A percentile compares a stretch with the other conserved stretches of the same genome.
Conservation (phyloP, 2,113 vertebrate species). For the Charina bottae region DNA sequence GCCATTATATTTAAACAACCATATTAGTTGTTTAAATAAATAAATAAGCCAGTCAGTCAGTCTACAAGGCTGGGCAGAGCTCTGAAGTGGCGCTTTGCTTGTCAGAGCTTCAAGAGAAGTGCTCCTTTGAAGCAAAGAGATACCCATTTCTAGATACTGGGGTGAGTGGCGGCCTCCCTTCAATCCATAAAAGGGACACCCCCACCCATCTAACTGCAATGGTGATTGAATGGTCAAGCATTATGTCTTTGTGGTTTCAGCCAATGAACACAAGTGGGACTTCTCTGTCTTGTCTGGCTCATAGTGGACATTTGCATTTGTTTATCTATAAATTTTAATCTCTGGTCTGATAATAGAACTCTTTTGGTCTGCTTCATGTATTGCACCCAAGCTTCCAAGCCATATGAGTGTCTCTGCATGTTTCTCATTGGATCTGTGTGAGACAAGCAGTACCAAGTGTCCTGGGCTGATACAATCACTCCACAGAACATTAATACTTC, state of each 20-base stretch:
- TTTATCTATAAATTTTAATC: not conserved
- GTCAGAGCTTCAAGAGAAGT: not conserved
- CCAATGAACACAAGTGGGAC: not conserved
- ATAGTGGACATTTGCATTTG: not conserved
- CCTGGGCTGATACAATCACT: not conserved
- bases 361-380: not conserved
- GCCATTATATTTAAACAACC: not conserved
- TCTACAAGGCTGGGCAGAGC: not conserved
- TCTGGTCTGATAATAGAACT: too few relatives aligned
- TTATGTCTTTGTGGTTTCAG: not conserved
- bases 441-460: not conserved
- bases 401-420: not conserved
- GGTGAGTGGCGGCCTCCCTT: not conserved
- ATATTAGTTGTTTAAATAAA: not conserved
- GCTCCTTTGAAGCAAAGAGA: not conserved
- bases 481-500: not conserved
- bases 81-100: not conserved
- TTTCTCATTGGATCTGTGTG: not conserved
- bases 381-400: not conserved
- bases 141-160: too few relatives aligned
- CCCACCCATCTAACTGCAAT: not conserved
- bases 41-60: not conserved
- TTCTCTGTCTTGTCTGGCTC: not conserved
- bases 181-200: not conserved
- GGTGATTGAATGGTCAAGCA: not conserved